Conservation (phyloP, 2,888 invertebrate species). For the Patella pellucida region DNA sequence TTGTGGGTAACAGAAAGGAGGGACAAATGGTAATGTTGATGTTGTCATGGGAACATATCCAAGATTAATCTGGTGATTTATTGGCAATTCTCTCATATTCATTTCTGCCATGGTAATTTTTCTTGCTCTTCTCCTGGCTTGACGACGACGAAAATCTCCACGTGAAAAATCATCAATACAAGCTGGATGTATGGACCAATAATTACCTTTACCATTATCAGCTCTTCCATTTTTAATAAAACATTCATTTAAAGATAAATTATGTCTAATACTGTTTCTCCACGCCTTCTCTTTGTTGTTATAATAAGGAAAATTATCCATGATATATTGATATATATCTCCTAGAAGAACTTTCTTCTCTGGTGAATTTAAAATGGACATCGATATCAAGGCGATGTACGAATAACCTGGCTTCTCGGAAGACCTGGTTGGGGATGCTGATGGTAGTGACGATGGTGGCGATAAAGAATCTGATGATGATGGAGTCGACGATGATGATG, state of each 20-base stretch:
- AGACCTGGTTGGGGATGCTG: background rate
- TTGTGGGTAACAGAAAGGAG: background rate
- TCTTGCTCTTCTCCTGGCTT: conserved; percentile 90
- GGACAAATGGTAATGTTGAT: conserved; percentile 32
- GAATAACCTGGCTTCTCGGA: conserved; percentile 59
- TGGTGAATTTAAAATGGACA: conserved; percentile 65
- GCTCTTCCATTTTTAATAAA: conserved; percentile 67
- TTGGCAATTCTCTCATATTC: background rate
- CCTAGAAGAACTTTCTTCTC: conserved; percentile 64
- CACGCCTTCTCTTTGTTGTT: conserved; percentile 65
- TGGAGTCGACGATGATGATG: background rate
- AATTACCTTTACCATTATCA: conserved; percentile 94
- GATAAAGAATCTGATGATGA: background rate
- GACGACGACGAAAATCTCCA: conserved; percentile 94
- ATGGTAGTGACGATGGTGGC: too few species aligned
- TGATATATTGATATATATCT: conserved; percentile 68
- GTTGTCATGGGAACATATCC: conserved; percentile 55
- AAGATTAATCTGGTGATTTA: conserved; percentile 34
- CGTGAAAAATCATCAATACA: conserved; percentile 95
- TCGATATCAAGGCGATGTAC: conserved; percentile 68
- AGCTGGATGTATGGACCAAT: conserved; percentile 98
- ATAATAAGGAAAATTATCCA: conserved; percentile 64
- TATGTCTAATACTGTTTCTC: conserved; percentile 68
- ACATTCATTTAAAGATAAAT: conserved; percentile 67
- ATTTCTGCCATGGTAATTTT: conserved; percentile 38